These are phyloP conservation scores for Drosophila infuscata DNA, from an alignment of 2,888 invertebrate species.

Conservation along the genomic window DNA sequence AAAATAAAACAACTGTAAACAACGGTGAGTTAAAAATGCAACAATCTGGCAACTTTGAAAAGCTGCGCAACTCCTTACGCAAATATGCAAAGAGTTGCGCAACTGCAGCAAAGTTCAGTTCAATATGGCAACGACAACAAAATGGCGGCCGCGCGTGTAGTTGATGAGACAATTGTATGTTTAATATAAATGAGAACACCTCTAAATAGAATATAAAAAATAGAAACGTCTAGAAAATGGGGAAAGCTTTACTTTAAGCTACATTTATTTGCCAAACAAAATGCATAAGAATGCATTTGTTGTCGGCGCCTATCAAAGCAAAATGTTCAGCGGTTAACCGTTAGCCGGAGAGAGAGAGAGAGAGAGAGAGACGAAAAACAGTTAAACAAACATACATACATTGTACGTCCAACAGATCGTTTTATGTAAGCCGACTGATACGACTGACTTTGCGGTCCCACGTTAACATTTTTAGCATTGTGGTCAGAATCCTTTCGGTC, in stretches of 20 bases:
- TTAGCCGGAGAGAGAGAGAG: slow-evolving; percentile 10
- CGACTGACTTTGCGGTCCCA: slow-evolving; percentile 21
- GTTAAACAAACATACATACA: slow-evolving; percentile 65
- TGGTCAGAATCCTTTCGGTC: slow-evolving; percentile 56
- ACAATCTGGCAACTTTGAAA: slow-evolving; percentile 1
- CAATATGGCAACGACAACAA: background rate
- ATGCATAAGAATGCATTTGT: slow-evolving; percentile 10
- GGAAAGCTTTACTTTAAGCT: background rate
- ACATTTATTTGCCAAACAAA: slow-evolving; percentile 21
- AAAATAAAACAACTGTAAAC: background rate
- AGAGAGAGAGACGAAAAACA: slow-evolving; percentile 31
- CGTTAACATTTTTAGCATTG: slow-evolving; percentile 54
- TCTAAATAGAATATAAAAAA: background rate
- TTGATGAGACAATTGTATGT: background rate
- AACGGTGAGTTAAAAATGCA: background rate
- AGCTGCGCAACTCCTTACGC: no score
- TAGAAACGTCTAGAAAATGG: background rate
- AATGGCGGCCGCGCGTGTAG: background rate
- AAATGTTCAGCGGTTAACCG: slow-evolving; percentile 27
- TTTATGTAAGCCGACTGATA: slow-evolving; percentile 66
- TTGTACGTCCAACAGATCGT: slow-evolving; percentile 31
- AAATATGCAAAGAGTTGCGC: background rate
- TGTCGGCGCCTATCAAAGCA: slow-evolving; percentile 53
- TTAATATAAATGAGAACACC: background rate
- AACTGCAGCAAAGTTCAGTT: background rate